Base-by-base conservation (phyloP, 2,113 vertebrate species). In the Pituophis catenifer region DNA sequence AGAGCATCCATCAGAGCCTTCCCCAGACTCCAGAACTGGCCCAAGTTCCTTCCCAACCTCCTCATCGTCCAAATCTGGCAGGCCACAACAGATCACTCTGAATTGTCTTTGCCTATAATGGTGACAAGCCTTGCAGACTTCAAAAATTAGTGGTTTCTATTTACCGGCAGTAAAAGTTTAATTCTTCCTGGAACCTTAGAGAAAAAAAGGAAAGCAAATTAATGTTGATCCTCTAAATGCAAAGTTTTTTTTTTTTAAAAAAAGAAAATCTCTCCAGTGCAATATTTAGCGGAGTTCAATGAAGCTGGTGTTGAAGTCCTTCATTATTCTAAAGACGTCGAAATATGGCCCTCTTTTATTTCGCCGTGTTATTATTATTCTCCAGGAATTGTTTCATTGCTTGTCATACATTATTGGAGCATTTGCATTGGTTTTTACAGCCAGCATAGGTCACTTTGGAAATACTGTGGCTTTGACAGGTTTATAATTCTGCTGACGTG, bases 401-500 rank as follows among this genome's bases (percentile, higher is more conserved):
- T 29, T 92, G 70, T 96, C 95, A 96, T 94, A 97, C 96, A 95
- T 95, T 94, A 93, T 90, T 57, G 54, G 91, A 94, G 95, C 89
- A 95, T 95, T 94, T 97, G 95, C 96, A 94, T 96, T 96, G 86
- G 13, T 90, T 94, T 97, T 97, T 97, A 95, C 85, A 94, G 62
- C 94, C 89, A 50, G 0, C 33, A 15, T 94, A 95, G 97, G 97
- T 95, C 97, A 92, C 94, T 97, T 93, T 95, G 96, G 95, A 96
- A 95, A 96, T 94, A 94, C 86, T 93, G 92, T 94, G 94, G 96
- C 93, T 54, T 65, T 97, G 96, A 97, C 95, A 96, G 96, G 93
- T 97, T 98, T 97, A 97, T 97, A 96, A 96, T 96, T 96, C 95
- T 96, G 96, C 95, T 96, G 96, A 96, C 95, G 95, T 70, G 94